Evolutionary conservation across 2,797 vertebrate species (phyloP).

Genomic region (Pseudomugil gertrudae): DNA sequence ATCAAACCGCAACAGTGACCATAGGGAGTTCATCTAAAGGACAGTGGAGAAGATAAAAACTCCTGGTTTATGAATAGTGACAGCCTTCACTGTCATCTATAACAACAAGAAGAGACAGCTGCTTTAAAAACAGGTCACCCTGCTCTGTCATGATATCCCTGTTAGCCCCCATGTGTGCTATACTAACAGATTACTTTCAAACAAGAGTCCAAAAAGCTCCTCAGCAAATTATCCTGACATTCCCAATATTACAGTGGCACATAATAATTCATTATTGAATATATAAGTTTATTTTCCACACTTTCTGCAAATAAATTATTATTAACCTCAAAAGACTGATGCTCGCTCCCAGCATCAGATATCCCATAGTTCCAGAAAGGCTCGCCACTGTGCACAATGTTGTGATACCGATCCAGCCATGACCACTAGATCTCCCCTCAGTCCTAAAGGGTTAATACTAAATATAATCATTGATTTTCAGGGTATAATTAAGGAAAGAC

Average conservation of each 20-base stretch:
- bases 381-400: too few species aligned
- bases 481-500: neutral
- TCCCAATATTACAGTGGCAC: neutral
- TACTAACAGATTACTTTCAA: neutral
- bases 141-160: neutral
- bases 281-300: neutral
- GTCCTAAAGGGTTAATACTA: too few species aligned
- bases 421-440: too few species aligned
- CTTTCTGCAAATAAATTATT: neutral
- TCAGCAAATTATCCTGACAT: neutral
- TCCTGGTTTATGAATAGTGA: conserved; percentile 3
- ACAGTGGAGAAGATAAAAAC: conserved; percentile 2
- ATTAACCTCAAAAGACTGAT: neutral
- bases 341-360: too few species aligned
- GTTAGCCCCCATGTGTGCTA: neutral
- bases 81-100: neutral
- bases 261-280: neutral
- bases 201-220: neutral
- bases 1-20: conserved; percentile 19
- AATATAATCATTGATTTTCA: too few species aligned
- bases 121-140: too few species aligned
- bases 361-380: too few species aligned
- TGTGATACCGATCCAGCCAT: too few species aligned
- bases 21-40: neutral
- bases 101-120: conserved; percentile 1